phyloP scores from a whole-genome alignment of 2,888 invertebrate genomes.

The Ptychoptera contaminata region DNA sequence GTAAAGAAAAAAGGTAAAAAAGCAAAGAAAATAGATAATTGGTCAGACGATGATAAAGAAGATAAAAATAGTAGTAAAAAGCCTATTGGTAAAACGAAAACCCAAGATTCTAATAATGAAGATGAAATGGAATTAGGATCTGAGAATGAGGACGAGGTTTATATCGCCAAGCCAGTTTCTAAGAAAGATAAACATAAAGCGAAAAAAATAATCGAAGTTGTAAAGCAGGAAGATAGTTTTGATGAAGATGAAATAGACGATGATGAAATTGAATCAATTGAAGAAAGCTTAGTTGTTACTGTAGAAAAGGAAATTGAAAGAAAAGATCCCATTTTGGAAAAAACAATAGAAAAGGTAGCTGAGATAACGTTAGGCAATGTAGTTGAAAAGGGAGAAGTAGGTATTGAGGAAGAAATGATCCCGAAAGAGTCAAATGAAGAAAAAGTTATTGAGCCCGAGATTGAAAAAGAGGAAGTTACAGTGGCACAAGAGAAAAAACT shows the following conservation, averaged over 20 bases:
- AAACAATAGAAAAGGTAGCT: conserved; percentile 9
- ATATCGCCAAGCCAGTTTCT: conserved; percentile 15
- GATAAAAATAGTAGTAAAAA: conserved; percentile 10
- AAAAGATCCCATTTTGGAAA: conserved; percentile 4
- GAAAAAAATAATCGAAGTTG: conserved; percentile 11
- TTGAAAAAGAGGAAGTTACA: conserved; percentile 9
- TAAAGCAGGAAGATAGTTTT: conserved; percentile 19
- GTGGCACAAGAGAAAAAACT: conserved; percentile 48
- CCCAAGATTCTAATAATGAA: conserved; percentile 6
- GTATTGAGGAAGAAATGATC: conserved; percentile 12
- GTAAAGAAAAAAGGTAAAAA: conserved; percentile 24
- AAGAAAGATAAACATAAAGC: conserved; percentile 27
- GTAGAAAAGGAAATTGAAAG: conserved; percentile 11
- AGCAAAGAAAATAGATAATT: conserved; percentile 35
- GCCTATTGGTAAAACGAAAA: conserved; percentile 9
- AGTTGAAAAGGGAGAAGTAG: conserved; percentile 23
- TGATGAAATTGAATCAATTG: conserved; percentile 2
- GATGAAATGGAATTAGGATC: conserved; percentile 22
- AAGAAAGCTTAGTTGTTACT: conserved; percentile 17
- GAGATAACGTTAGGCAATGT: too few species aligned
- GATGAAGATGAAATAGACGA: conserved; percentile 4
- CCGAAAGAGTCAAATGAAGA: conserved; percentile 11
- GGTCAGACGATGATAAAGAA: conserved; percentile 33
- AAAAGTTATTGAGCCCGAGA: conserved; percentile 8
- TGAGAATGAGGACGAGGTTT: conserved; percentile 5